Evolutionary conservation across 2,113 vertebrate species (phyloP).

Genomic region (Merops nubicus): DNA sequence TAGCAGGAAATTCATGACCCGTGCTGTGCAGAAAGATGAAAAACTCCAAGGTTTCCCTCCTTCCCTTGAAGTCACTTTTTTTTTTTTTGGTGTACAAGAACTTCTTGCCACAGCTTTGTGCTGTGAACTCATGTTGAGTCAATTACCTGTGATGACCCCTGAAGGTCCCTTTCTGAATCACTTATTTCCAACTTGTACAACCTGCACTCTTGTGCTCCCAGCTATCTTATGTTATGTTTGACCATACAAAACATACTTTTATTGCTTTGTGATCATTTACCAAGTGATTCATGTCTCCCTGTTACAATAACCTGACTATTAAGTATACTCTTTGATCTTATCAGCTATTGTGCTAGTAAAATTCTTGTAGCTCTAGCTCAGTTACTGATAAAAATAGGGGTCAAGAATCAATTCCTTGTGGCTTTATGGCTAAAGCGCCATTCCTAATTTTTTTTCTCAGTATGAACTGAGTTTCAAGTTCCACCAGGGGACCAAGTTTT

Average conservation of each 20-base stretch:
- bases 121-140: background rate
- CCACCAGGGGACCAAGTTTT: background rate
- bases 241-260: background rate
- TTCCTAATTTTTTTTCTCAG: background rate
- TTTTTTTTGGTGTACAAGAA: background rate
- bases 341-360: background rate
- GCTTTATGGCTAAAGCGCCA: background rate
- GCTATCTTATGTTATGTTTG: background rate
- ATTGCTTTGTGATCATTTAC: background rate
- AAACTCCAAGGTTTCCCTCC: background rate
- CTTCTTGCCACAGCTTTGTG: background rate
- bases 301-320: background rate
- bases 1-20: constrained; percentile 1
- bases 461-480: background rate
- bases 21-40: background rate
- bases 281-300: background rate
- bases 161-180: background rate
- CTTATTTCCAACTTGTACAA: background rate
- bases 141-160: background rate
- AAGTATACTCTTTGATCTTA: background rate
- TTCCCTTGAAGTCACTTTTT: background rate
- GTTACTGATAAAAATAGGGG: background rate
- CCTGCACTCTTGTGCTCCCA: background rate
- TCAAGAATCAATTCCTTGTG: background rate
- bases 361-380: background rate